Percentiles rank a stretch among this genome's conserved stretches.
These are phyloP conservation scores for Brachyptera putata DNA, from an alignment of 2,888 invertebrate genomes.

Conservation along the genomic window DNA sequence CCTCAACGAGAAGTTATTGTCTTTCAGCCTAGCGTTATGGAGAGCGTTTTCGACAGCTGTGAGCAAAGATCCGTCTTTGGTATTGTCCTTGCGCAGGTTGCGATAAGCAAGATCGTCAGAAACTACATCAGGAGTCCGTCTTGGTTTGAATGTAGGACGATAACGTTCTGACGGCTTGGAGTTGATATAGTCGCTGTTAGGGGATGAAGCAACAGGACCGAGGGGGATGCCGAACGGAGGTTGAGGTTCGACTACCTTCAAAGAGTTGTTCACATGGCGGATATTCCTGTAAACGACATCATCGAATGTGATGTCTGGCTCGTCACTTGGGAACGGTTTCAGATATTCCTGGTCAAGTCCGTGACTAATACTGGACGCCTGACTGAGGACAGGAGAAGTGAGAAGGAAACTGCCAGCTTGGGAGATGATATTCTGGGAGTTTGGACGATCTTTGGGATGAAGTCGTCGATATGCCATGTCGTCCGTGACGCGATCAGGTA, in stretches of 20 bases:
- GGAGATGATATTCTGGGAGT: constrained; percentile 47
- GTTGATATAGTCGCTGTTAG: constrained; percentile 81
- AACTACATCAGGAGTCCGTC: constrained; percentile 73
- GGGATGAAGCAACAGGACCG: constrained; percentile 74
- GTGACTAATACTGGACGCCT: constrained; percentile 33
- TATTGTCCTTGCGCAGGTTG: constrained; percentile 74
- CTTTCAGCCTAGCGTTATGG: constrained; percentile 26
- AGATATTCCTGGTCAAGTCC: constrained; percentile 17
- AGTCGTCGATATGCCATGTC: constrained; percentile 77
- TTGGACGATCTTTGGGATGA: constrained; percentile 55
- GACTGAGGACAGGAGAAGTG: constrained; percentile 59
- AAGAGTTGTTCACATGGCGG: constrained; percentile 66
- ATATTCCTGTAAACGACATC: constrained; percentile 81
- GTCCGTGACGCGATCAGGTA: constrained; percentile 65
- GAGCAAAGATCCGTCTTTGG: constrained; percentile 50
- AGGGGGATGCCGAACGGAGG: constrained; percentile 88
- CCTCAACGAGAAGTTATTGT: constrained; percentile 47
- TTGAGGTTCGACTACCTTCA: constrained; percentile 71
- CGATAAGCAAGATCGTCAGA: constrained; percentile 85
- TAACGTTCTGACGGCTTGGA: constrained; percentile 57
- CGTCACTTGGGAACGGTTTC: constrained; percentile 22
- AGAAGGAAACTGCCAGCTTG: constrained; percentile 62
- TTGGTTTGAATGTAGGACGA: constrained; percentile 60
- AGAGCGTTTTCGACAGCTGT: constrained; percentile 42
- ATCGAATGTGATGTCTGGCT: constrained; percentile 55